A percentile compares a stretch with the other conserved stretches of the same genome.
Conservation (phyloP, 2,113 vertebrate species). For the Origma solitaria region DNA sequence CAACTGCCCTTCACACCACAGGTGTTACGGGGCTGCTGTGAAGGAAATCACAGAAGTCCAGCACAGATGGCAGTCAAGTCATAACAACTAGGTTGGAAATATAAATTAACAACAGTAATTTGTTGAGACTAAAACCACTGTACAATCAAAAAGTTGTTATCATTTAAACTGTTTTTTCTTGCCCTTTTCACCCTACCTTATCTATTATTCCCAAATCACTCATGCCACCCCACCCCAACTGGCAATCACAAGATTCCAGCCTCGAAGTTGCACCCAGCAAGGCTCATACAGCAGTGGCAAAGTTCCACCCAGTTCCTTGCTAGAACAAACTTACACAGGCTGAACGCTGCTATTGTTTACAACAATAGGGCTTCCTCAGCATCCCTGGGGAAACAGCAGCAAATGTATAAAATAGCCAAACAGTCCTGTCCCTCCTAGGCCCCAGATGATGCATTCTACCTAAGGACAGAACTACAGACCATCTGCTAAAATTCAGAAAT, state of each 20-base stretch:
- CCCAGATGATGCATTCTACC: not conserved
- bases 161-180: not conserved
- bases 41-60: not conserved
- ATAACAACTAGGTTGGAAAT: not conserved
- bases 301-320: not conserved
- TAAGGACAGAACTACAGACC: not conserved
- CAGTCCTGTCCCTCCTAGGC: not conserved
- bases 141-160: not conserved
- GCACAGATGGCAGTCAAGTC: not conserved
- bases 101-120: not conserved
- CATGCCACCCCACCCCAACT: fast-evolving
- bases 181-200: not conserved
- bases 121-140: not conserved
- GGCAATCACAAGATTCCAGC: not conserved
- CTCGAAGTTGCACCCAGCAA: not conserved
- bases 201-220: not conserved
- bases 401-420: not conserved
- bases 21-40: not conserved
- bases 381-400: not conserved
- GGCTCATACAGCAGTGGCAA: not conserved
- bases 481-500: not conserved
- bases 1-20: not conserved
- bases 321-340: not conserved
- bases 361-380: constrained; percentile 7
- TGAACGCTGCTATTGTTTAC: not conserved